Base-by-base conservation (phyloP, 2,888 invertebrate species). In the Graphium colonna region DNA sequence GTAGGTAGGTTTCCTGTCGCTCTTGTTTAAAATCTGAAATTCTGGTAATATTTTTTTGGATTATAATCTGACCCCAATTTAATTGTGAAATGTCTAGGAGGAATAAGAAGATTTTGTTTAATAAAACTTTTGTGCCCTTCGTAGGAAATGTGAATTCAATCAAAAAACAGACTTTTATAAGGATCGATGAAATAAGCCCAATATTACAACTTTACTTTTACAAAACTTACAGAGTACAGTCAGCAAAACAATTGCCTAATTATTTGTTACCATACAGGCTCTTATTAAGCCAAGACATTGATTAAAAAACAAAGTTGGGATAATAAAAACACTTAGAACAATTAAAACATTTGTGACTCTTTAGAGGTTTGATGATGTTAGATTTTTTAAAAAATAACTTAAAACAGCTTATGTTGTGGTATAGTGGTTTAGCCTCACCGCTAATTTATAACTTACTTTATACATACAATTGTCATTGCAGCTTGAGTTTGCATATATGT, bases 181-280 rank as follows among this genome's bases (percentile, higher is more conserved):
- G 8, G 9, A 40, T 16, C 16, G 49, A 54, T 50, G 49, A 54
- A 54, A 50, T 45, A 54, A 54, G 54, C 54, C 54, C 39, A 1
- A 21, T 18, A 33, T n/a, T n/a, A n/a, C n/a, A n/a, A n/a, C n/a
- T n/a, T n/a, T n/a, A n/a, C n/a, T 21, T 40, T 44, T 44, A 39
- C n/a, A 49, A 49, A 44, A 44, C 15, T 16, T 33, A 41, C 21
- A 33, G 26, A 21, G 44, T 50, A 54, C 45, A 54, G 28, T 39
- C 40, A 40, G 26, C 41, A 16, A 36, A 16, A 50, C 41, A 41
- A 54, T 48, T 42, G 36, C 45, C 47, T 47, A 51, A 48, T 10
- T 5, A 5, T 9, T 17, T n/a, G 17, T 48, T 43, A 48, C 13
- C 18, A n/a, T 16, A 41, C 18, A 16, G 43, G 43, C 48, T 9